Evolutionary conservation across 2,888 invertebrate species (phyloP), one percentile per base, ranked within the genome.

Genomic region (Tenthredo amoena): DNA sequence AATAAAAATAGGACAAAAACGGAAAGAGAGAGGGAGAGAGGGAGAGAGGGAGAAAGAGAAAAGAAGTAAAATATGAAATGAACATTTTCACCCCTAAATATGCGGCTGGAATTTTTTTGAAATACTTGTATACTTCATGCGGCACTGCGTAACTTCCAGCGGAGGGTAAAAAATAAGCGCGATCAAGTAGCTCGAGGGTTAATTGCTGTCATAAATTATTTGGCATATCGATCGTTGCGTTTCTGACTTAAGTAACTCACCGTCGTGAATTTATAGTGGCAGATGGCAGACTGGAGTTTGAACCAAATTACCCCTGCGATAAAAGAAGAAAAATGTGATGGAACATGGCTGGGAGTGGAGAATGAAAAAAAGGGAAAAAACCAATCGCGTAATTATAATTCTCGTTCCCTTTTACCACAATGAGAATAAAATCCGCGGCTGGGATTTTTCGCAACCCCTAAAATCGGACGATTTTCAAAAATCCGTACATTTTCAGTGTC

Each of bases 171-270:
- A 37, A 81, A 81, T 40, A 62, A 34, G 12, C 21, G 15, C 62
- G n/a, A 81, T 62, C 72, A 31, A 37, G 18, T 77, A 18, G 43
- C 81, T 37, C 15, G 40, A 62, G 26, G 26, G 58, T 81, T 81
- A 58, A 81, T 81, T 62, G 40, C 15, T 81, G 40, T 81, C 81
- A 81, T 40, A 81, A 81, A 81, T 55, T 55, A 55, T 81, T 62
- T 81, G 5, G 6, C 7, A 58, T 62, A 81, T 81, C 81, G 81
- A 81, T 81, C 81, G 21, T 62, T 62, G 21, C 81, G 43, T 43
- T 74, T 43, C 72, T 74, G 43, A 40, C 43, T 81, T 68, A 34
- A 18, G 34, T 62, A 37, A 62, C 50, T 81, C n/a, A 81, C 79
- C 21, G n/a, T 31, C n/a, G 62, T 37, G 26, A 77, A 55, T 50